Evolutionary conservation across 2,888 invertebrate genomes (phyloP).

Genomic region (Perithous albicinctus): DNA sequence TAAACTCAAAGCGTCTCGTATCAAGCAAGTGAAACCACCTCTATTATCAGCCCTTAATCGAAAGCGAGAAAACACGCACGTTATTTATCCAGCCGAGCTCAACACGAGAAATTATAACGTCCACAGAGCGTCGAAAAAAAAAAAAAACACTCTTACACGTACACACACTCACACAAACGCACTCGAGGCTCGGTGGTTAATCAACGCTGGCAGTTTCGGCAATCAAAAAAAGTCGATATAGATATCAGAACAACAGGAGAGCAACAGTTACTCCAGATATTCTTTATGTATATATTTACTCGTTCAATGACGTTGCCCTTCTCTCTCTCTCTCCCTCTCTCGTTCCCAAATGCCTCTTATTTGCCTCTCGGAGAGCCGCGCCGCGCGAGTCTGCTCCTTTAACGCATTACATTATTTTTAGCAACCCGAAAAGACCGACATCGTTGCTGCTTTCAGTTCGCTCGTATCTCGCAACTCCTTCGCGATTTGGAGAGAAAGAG

Average conservation of each 20-base stretch:
- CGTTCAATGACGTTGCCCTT: constrained; percentile 52
- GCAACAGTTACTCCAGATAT: background rate
- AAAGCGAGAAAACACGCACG: background rate
- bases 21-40: background rate
- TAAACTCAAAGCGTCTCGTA: background rate
- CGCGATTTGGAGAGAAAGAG: background rate
- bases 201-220: background rate
- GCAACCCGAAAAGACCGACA: constrained; percentile 40
- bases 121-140: background rate
- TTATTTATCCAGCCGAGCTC: background rate
- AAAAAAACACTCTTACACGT: no score
- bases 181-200: constrained; percentile 4
- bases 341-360: constrained; percentile 11
- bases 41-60: background rate
- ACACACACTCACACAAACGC: constrained; percentile 65
- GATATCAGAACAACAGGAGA: background rate
- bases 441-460: constrained; percentile 6
- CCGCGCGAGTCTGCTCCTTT: constrained; percentile 39
- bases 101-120: background rate
- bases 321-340: constrained; percentile 36
- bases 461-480: background rate
- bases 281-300: constrained; percentile 13
- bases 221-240: constrained; percentile 8
- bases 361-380: background rate
- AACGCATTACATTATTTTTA: constrained; percentile 64